Percentiles rank a stretch among this genome's conserved stretches.
phyloP scores from a whole-genome alignment of 2,113 vertebrate species.

The Austrofundulus limnaeus region DNA sequence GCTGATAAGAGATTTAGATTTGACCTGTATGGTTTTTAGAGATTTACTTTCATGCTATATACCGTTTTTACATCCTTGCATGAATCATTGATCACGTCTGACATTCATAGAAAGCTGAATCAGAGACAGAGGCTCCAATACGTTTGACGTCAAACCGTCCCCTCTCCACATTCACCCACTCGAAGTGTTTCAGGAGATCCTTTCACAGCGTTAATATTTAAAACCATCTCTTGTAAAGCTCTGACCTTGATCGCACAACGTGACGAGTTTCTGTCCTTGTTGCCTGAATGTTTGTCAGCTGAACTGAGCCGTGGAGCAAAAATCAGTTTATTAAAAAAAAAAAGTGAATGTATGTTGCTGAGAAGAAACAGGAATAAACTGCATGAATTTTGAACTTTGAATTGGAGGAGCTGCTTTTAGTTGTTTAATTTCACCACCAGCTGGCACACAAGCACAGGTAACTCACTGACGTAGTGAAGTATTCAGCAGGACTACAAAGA shows the following conservation, averaged over 20 bases:
- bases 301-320: no score
- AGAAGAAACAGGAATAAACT: background rate
- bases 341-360: no score
- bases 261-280: background rate
- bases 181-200: background rate
- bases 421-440: background rate
- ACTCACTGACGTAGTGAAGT: no score
- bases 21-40: background rate
- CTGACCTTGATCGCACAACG: conserved; percentile 21
- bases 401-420: background rate
- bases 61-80: background rate
- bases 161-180: background rate
- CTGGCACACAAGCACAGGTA: background rate
- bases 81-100: background rate
- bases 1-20: background rate
- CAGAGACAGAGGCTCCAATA: background rate
- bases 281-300: background rate
- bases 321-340: background rate
- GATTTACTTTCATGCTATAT: background rate
- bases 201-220: conserved; percentile 10
- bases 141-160: conserved; percentile 10
- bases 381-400: no score
- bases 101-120: background rate
- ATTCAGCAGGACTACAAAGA: no score
- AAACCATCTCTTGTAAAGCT: background rate